A percentile compares a stretch with the other conserved stretches of the same genome.
Conservation (phyloP, 2,888 invertebrate species). For the Cephus nigrinus region DNA sequence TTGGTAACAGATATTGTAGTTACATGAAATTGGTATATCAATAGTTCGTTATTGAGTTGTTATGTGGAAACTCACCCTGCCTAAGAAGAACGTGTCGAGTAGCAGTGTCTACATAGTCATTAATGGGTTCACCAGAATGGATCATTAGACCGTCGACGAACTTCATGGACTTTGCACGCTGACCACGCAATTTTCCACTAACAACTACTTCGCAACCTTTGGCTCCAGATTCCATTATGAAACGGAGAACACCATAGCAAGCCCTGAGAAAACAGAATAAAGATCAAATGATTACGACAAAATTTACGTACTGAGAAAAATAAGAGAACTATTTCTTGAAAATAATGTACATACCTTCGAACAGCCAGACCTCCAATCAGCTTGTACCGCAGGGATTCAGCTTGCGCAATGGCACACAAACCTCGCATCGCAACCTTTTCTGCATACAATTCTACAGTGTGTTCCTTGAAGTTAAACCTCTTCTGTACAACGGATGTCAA, state of each 20-base stretch:
- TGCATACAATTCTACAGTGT: constrained; percentile 94
- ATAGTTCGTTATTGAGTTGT: constrained; percentile 77
- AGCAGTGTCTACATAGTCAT: constrained; percentile 98
- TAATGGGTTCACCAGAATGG: constrained; percentile 98
- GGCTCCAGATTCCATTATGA: constrained; percentile 96
- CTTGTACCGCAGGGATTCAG: constrained; percentile 96
- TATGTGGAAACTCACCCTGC: constrained; percentile 76
- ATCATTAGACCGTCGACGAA: constrained; percentile 99
- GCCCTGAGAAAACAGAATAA: constrained; percentile 69
- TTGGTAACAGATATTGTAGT: not conserved
- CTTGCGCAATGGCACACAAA: constrained; percentile 97
- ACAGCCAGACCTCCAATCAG: constrained; percentile 89
- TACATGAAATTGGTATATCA: constrained; percentile 91
- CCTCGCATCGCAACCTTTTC: constrained; percentile 97
- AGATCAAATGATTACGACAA: not conserved
- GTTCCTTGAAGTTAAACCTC: constrained; percentile 82
- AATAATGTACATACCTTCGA: constrained; percentile 65
- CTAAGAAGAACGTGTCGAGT: constrained; percentile 97
- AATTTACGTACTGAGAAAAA: not conserved
- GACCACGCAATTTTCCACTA: constrained; percentile 95
- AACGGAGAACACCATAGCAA: constrained; percentile 96
- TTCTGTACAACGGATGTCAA: constrained; percentile 97
- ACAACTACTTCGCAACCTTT: constrained; percentile 97
- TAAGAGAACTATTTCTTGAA: not conserved
- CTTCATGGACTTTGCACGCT: constrained; percentile 99